phyloP scores from a whole-genome alignment of 2,113 vertebrate genomes.

The Pseudorectes ferrugineus region DNA sequence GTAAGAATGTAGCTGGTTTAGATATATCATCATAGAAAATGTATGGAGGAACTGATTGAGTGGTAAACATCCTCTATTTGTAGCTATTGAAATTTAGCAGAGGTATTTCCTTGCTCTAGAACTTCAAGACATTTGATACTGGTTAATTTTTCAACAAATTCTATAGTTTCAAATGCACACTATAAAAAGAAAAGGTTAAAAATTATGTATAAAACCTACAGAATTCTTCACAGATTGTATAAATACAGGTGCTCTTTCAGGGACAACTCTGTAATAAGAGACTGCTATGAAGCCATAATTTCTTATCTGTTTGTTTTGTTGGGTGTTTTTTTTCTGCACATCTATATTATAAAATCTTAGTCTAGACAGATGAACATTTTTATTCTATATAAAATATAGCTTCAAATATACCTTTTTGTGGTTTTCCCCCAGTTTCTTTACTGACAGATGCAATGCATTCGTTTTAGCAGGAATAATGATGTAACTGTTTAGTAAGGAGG shows the following conservation, averaged over 20 bases:
- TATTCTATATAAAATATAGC: not conserved
- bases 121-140: not conserved
- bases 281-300: not conserved
- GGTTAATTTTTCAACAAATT: not conserved
- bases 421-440: accelerated
- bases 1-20: not conserved
- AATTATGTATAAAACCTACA: not conserved
- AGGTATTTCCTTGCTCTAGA: not conserved
- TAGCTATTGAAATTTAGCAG: not conserved
- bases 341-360: not conserved
- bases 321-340: accelerated
- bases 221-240: not conserved
- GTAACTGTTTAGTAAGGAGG: not conserved
- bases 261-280: not conserved
- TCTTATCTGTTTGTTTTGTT: not conserved
- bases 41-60: not conserved
- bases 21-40: not conserved
- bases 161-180: not conserved
- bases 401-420: not conserved
- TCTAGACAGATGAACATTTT: not conserved
- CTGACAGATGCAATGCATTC: not conserved
- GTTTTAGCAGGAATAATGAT: not conserved
- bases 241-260: not conserved
- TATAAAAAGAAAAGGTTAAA: not conserved
- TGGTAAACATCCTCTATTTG: not conserved